Base-by-base conservation (phyloP, 2,888 invertebrate genomes). In the Zhuqinia jingwanae region DNA sequence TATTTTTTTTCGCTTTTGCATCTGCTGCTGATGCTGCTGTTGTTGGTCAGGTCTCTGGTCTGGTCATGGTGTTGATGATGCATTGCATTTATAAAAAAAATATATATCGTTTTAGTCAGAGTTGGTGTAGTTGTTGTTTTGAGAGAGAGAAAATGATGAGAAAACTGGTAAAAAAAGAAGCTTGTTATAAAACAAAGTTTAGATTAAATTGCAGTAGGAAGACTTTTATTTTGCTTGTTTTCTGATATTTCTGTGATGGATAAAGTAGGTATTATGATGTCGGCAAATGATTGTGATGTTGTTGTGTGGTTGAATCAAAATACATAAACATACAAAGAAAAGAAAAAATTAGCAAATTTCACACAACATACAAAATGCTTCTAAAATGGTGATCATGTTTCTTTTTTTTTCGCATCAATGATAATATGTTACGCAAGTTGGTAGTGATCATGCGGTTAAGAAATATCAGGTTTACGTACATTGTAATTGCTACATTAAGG, bases 331-430 rank as follows among this genome's bases (percentile, higher is more conserved):
- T n/a, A n/a, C n/a, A 53, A 25, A 20, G 68, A 42, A 58, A 2
- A 30, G 17, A 77, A 78, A 78, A 77, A 78, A 84, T 77, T 78
- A 77, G 84, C 84, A 70, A 70, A 84, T 60, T 78, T 84, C 78
- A 84, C 84, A 84, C 78, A 70, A 45, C 42, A 53, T 83, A 45
- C 68, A 75, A 81, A 68, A 27, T 56, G 65, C 36, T 79, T 58
- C 20, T 25, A 60, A 15, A 45, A 70, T 22, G n/a, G 6, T 45
- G 15, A 8, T 70, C n/a, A n/a, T n/a, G n/a, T n/a, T n/a, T n/a
- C n/a, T n/a, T n/a, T n/a, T n/a, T n/a, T n/a, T n/a, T n/a, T n/a
- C n/a, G n/a, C n/a, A n/a, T n/a, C n/a, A n/a, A n/a, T n/a, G n/a
- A n/a, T n/a, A n/a, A n/a, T n/a, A n/a, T n/a, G n/a, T n/a, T n/a